phyloP scores from a whole-genome alignment of 2,113 vertebrate genomes.

The Lepus timidus region DNA sequence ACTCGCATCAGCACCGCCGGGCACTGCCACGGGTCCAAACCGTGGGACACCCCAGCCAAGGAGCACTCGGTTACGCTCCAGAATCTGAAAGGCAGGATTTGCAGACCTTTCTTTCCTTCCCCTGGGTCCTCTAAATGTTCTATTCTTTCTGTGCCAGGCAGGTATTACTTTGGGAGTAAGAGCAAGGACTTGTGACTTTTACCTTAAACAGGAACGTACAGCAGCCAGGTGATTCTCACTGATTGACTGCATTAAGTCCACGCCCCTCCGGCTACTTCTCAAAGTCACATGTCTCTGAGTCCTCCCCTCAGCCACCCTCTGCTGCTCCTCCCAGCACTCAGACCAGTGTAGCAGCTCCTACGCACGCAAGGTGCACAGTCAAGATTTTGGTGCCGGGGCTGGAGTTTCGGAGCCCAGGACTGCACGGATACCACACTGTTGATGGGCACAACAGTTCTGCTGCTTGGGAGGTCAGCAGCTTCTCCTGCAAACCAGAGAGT shows the following conservation, averaged over 20 bases:
- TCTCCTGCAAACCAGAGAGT: background rate
- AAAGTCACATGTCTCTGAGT: background rate
- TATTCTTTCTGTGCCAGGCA: background rate
- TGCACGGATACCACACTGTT: background rate
- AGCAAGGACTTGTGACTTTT: background rate
- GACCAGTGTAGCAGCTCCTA: background rate
- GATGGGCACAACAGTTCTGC: background rate
- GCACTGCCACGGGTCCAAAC: background rate
- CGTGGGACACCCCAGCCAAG: background rate
- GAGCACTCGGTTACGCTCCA: background rate
- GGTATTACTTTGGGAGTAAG: background rate
- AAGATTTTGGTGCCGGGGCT: background rate
- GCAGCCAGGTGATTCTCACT: background rate
- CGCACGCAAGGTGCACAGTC: background rate
- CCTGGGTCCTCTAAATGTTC: background rate
- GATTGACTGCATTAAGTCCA: background rate
- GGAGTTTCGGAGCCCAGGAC: background rate
- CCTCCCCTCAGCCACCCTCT: no score
- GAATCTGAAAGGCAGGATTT: background rate
- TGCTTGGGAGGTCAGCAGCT: background rate
- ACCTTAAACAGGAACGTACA: background rate
- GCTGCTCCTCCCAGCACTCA: background rate
- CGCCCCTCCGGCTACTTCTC: background rate
- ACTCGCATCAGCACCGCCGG: background rate
- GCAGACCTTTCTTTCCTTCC: background rate